These are phyloP conservation scores for Hypsibius dujardini DNA, from an alignment of 1,140 invertebrate species.

Conservation along the genomic window DNA sequence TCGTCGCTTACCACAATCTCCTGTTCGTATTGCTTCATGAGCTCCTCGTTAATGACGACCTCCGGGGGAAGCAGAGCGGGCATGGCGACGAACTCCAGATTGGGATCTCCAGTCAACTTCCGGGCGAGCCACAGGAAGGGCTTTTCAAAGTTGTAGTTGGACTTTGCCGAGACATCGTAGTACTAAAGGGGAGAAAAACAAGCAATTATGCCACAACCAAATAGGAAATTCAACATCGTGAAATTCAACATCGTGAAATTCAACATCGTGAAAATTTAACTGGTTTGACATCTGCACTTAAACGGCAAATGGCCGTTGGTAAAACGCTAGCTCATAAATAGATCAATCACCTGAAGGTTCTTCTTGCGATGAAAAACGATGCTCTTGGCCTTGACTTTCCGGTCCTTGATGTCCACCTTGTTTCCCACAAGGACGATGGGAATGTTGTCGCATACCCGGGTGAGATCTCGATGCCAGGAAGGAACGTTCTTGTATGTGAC, in stretches of 20 bases:
- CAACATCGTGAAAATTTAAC: too few species aligned
- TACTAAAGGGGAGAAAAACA: slow-evolving; percentile 51
- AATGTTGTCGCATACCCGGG: slow-evolving; percentile 95
- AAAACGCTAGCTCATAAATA: not conserved
- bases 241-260: not conserved
- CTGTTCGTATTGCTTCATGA: slow-evolving; percentile 85
- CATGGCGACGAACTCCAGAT: slow-evolving; percentile 97
- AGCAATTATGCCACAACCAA: not conserved
- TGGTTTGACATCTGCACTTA: too few species aligned
- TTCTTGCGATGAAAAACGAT: slow-evolving; percentile 99
- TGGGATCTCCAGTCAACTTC: slow-evolving; percentile 94
- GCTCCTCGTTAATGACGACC: slow-evolving; percentile 89
- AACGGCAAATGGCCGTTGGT: not conserved
- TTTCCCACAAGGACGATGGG: slow-evolving; percentile 95
- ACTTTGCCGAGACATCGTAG: slow-evolving; percentile 98
- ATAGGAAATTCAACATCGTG: not conserved
- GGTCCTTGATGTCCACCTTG: slow-evolving; percentile 96
- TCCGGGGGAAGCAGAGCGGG: slow-evolving; percentile 93
- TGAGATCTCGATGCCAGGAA: slow-evolving; percentile 96
- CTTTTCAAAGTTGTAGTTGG: slow-evolving; percentile 99
- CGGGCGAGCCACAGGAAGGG: slow-evolving; percentile 96
- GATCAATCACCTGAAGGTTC: slow-evolving; percentile 70
- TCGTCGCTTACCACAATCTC: slow-evolving; percentile 80
- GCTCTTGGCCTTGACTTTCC: slow-evolving; percentile 98
- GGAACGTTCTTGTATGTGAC: slow-evolving; percentile 99